Evolutionary conservation across 2,888 invertebrate genomes (phyloP).

Genomic region (Dendrolimus pini): DNA sequence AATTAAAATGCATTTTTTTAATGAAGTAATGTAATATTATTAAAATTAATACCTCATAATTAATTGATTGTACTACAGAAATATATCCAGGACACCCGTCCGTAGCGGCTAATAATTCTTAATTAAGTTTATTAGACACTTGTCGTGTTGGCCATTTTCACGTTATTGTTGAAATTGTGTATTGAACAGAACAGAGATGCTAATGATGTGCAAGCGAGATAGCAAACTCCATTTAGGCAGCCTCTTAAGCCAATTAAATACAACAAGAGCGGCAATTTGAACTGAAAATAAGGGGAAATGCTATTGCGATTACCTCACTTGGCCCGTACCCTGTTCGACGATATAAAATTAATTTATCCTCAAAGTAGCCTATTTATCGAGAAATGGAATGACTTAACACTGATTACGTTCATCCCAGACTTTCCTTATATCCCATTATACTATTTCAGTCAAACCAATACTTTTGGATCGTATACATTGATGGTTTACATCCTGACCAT

Average conservation of each 20-base stretch:
- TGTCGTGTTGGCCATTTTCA: no score
- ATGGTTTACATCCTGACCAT: no score
- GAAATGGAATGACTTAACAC: slow-evolving; percentile 49
- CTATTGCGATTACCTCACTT: not conserved
- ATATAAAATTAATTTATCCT: not conserved
- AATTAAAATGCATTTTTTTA: no score
- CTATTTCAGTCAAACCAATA: not conserved
- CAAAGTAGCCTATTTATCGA: slow-evolving; percentile 44
- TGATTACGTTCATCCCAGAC: slow-evolving; percentile 41
- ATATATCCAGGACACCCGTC: no score
- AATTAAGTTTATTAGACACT: no score
- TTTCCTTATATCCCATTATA: slow-evolving; percentile 13
- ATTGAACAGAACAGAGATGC: not conserved
- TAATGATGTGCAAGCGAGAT: not conserved
- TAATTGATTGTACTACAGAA: no score
- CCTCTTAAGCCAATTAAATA: not conserved
- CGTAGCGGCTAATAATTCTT: no score
- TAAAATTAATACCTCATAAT: no score
- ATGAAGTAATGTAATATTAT: no score
- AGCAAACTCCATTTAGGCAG: not conserved
- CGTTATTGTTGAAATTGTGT: not conserved
- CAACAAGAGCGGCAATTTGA: not conserved
- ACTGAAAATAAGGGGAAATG: not conserved
- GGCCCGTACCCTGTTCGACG: not conserved
- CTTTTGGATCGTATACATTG: not conserved